Conservation (phyloP, 2,797 vertebrate genomes). For the Melanotaenia nigrans region DNA sequence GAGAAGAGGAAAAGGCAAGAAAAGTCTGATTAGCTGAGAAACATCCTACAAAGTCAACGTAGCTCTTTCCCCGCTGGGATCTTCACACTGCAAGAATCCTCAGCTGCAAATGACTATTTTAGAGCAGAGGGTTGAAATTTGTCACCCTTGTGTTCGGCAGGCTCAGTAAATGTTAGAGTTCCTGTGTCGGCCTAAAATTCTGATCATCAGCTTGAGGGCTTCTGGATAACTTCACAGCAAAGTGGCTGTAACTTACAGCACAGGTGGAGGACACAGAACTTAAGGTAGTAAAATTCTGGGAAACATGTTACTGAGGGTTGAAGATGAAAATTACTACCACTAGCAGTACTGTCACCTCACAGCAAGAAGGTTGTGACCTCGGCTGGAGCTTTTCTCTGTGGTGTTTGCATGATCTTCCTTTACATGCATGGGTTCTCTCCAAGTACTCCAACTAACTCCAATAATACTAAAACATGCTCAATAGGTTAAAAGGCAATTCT, state of each 20-base stretch:
- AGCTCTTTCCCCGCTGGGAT: constrained; percentile 25
- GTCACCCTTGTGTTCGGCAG: constrained; percentile 71
- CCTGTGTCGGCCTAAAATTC: constrained; percentile 68
- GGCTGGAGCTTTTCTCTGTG: background rate
- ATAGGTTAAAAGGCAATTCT: background rate
- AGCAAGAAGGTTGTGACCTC: background rate
- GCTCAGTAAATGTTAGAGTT: constrained; percentile 79
- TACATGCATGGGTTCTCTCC: background rate
- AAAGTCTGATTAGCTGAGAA: constrained; percentile 2
- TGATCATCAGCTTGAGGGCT: constrained; percentile 62
- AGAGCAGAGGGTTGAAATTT: constrained; percentile 79
- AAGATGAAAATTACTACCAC: background rate
- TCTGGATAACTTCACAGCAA: constrained; percentile 37
- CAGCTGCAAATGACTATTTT: constrained; percentile 75
- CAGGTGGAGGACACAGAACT: background rate
- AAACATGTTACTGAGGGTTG: background rate
- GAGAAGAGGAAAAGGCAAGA: constrained; percentile 7
- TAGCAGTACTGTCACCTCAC: background rate
- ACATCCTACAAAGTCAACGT: constrained; percentile 19
- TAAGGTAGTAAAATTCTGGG: background rate
- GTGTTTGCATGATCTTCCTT: too few species aligned
- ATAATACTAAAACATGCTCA: background rate
- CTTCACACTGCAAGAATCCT: constrained; percentile 60
- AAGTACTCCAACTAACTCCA: background rate
- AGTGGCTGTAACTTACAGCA: background rate